These are phyloP conservation scores for Ciconia stormi DNA, from an alignment of 2,113 vertebrate species.

Conservation along the genomic window DNA sequence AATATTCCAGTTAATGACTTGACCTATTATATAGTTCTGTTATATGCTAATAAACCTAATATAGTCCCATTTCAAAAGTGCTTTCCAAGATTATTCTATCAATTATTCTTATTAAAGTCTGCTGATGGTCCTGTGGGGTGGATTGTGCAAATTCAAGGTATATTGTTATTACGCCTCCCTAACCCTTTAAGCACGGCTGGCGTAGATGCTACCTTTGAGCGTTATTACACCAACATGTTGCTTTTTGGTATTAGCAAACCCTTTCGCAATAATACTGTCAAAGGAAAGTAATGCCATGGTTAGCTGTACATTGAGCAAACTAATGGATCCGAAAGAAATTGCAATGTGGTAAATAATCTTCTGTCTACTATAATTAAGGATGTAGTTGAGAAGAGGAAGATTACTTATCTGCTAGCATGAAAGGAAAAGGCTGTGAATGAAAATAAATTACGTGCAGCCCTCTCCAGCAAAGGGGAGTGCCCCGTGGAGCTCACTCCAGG, in stretches of 20 bases:
- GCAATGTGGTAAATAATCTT: slow-evolving; percentile 54
- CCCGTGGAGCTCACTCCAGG: not conserved
- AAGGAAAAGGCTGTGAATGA: not conserved
- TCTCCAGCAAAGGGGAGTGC: not conserved
- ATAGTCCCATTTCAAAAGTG: slow-evolving; percentile 10
- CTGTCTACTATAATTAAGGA: slow-evolving; percentile 49
- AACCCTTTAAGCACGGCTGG: not conserved
- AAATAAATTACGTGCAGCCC: not conserved
- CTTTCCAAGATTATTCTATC: slow-evolving; percentile 17
- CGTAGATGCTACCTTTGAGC: rapidly evolving
- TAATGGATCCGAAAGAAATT: slow-evolving; percentile 54
- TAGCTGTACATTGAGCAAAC: slow-evolving; percentile 27
- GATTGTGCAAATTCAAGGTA: not conserved
- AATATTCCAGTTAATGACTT: slow-evolving; percentile 39
- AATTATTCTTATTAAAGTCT: slow-evolving; percentile 24
- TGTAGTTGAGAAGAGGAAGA: slow-evolving; percentile 28
- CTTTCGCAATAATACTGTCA: not conserved
- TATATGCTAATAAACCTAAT: slow-evolving; percentile 49
- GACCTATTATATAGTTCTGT: slow-evolving; percentile 20
- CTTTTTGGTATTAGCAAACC: not conserved
- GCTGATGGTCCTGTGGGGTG: not conserved
- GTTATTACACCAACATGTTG: not conserved
- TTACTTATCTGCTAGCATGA: not conserved
- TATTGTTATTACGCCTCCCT: not conserved
- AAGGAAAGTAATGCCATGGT: not conserved